Evolutionary conservation across 2,113 vertebrate genomes (phyloP), one percentile per base, ranked within the genome.

Genomic region (Struthio camelus): DNA sequence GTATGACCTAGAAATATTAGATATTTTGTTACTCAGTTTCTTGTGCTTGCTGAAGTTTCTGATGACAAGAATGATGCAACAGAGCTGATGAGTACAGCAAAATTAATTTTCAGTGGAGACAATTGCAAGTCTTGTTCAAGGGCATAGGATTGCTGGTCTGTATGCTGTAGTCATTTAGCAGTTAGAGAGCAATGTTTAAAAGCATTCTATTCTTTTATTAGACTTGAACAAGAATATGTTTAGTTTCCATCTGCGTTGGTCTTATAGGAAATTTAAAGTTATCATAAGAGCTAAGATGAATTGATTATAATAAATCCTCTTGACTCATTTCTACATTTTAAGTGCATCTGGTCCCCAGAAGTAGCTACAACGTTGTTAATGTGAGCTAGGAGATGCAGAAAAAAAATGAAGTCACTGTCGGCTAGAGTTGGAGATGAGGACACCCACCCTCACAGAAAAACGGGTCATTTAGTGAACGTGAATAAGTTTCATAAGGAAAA

Each of bases 231-330:
- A 72, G 51, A 78, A 36, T 82, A 48, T 36, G 40, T 93, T 95
- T 65, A 10, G 4, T 94, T 93, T 88, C 75, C 62, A 53, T 14
- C 36, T 38, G 46, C 79, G 56, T 48, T 79, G 75, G 18, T 93
- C 86, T 62, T 95, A 42, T 48, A 75, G 86, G 22, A 77, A 73
- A 42, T 89, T 95, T 88, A 78, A 96, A 85, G 25, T 85, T 92
- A 64, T 3, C 66, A 9, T 54, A 88, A 87, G 30, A 76, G 40
- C 66, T 80, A 87, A 97, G 48, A 56, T 46, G n/a, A 65, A 66
- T 36, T 78, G 30, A 77, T 85, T 71, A 76, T 70, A 53, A 97
- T 90, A 97, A 87, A 89, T 80, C 62, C 11, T 58, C 50, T 50
- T 66, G 73, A 20, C 28, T 94, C 44, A 61, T 71, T 27, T 51